These are phyloP conservation scores for Laothoe populi DNA, from an alignment of 2,888 invertebrate species.

Conservation along the genomic window DNA sequence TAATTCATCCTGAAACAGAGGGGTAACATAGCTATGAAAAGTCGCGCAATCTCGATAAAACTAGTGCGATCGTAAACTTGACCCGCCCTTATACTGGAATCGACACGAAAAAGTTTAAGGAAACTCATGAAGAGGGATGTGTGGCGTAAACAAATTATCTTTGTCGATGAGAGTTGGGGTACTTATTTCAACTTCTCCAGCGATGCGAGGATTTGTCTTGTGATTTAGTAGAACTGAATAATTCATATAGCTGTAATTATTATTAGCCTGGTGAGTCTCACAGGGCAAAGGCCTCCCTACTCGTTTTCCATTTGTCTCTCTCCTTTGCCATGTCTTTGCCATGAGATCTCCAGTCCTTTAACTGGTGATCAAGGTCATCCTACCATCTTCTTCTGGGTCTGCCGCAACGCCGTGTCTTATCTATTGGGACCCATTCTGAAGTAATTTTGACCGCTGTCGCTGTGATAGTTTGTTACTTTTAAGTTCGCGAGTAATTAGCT, in stretches of 20 bases:
- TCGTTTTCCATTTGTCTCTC: too few species aligned
- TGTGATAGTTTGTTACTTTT: too few species aligned
- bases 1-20: slow-evolving; percentile 68
- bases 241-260: not conserved
- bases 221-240: not conserved
- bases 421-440: too few species aligned
- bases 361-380: too few species aligned
- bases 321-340: too few species aligned
- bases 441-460: too few species aligned
- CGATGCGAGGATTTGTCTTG: not conserved
- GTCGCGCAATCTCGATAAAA: slow-evolving; percentile 78
- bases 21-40: slow-evolving; percentile 68
- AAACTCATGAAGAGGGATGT: slow-evolving; percentile 39
- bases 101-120: slow-evolving; percentile 63
- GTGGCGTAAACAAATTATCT: slow-evolving; percentile 25
- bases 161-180: slow-evolving; percentile 9
- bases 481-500: too few species aligned
- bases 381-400: too few species aligned
- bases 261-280: too few species aligned
- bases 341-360: too few species aligned
- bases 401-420: too few species aligned
- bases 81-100: slow-evolving; percentile 74
- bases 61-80: slow-evolving; percentile 74
- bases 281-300: too few species aligned
- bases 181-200: not conserved